Conservation (phyloP, 2,888 invertebrate species). For the Agrotis clavis region DNA sequence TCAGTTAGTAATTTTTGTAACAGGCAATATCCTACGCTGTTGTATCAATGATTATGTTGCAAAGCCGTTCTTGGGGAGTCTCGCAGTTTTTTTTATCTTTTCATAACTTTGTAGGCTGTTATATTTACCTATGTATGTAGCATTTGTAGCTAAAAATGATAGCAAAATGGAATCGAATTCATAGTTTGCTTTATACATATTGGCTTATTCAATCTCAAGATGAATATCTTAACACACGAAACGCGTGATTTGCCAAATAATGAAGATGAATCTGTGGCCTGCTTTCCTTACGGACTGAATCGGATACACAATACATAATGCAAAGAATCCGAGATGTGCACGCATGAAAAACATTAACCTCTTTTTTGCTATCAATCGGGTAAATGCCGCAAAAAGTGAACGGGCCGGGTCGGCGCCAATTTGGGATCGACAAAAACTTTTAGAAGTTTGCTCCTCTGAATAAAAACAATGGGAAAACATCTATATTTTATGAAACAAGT, state of each 20-base stretch:
- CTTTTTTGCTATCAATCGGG: conserved; percentile 41
- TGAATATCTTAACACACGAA: conserved; percentile 23
- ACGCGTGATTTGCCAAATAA: conserved; percentile 37
- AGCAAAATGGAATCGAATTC: background rate
- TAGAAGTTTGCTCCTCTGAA: conserved; percentile 7
- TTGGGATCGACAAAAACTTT: conserved; percentile 24
- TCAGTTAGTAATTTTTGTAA: conserved; percentile 6
- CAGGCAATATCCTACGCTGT: background rate
- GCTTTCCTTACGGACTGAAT: conserved; percentile 22
- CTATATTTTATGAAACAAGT: background rate
- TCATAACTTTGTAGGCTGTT: background rate
- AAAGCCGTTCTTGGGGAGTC: background rate
- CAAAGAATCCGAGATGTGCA: conserved; percentile 36
- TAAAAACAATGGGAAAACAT: conserved; percentile 18
- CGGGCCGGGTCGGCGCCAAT: conserved; percentile 1
- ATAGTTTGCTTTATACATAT: background rate
- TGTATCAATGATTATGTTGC: background rate
- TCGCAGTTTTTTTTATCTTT: too few species aligned
- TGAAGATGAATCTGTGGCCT: conserved; percentile 21
- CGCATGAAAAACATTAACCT: conserved; percentile 52
- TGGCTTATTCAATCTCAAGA: background rate
- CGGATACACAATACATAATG: conserved; percentile 26
- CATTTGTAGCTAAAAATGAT: background rate
- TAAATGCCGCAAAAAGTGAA: conserved; percentile 40
- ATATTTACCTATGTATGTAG: background rate